Percentiles rank a stretch among this genome's conserved stretches.
These are phyloP conservation scores for Epinotia brunnichana DNA, from an alignment of 2,888 invertebrate genomes.

Conservation along the genomic window DNA sequence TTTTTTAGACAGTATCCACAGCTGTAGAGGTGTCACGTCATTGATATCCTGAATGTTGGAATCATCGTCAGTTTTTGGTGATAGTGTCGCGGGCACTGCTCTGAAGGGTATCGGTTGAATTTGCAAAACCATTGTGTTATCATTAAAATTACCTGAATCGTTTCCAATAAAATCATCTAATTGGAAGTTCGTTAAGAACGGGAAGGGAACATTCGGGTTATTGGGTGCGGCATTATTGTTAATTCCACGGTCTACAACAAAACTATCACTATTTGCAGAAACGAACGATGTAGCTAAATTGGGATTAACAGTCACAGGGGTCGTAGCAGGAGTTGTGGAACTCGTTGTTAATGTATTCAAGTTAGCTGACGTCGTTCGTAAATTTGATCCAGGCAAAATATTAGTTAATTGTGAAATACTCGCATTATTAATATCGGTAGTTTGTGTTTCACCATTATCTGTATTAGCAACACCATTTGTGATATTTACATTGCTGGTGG, in stretches of 20 bases:
- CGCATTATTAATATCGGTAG: constrained; percentile 68
- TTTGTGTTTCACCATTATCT: constrained; percentile 52
- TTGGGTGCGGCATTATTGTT: constrained; percentile 50
- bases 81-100: constrained; percentile 42
- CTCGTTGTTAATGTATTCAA: constrained; percentile 40
- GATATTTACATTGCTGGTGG: constrained; percentile 69
- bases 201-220: constrained; percentile 62
- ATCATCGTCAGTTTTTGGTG: constrained; percentile 48
- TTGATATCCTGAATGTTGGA: constrained; percentile 60
- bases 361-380: constrained; percentile 56
- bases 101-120: constrained; percentile 50
- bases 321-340: constrained; percentile 45
- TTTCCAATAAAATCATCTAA: constrained; percentile 59
- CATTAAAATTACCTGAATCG: constrained; percentile 49
- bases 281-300: constrained; percentile 56
- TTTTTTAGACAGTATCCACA: constrained; percentile 79
- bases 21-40: constrained; percentile 69
- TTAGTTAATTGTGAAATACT: constrained; percentile 51
- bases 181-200: constrained; percentile 70
- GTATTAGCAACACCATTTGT: constrained; percentile 56
- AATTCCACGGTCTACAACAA: constrained; percentile 53
- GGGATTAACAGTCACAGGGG: constrained; percentile 46
- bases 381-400: constrained; percentile 58
- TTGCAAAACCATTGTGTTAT: constrained; percentile 47
- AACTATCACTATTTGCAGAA: constrained; percentile 53